Conservation (phyloP, 2,797 vertebrate genomes). For the Hippocampus kuda region DNA sequence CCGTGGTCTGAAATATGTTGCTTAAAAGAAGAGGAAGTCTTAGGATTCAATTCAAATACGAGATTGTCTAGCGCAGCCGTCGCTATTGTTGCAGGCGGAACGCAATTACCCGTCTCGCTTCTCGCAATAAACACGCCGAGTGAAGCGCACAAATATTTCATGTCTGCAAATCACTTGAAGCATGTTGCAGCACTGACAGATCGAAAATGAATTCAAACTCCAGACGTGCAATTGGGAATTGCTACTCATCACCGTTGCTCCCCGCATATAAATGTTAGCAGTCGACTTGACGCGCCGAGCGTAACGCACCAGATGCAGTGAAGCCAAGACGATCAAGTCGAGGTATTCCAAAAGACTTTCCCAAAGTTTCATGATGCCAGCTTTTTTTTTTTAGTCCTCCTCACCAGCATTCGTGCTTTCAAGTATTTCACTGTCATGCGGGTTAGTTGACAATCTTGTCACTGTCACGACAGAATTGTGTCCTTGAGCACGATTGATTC, state of each 20-base stretch:
- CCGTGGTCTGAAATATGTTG: background rate
- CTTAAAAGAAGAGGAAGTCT: background rate
- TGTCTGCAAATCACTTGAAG: slow-evolving; percentile 43
- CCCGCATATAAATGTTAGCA: slow-evolving; percentile 30
- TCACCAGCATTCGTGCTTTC: slow-evolving; percentile 19
- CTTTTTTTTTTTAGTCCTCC: slow-evolving; percentile 13
- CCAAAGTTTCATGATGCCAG: slow-evolving; percentile 38
- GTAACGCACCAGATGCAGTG: slow-evolving; percentile 1
- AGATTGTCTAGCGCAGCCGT: background rate
- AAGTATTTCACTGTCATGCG: slow-evolving; percentile 21
- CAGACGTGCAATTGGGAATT: slow-evolving; percentile 36
- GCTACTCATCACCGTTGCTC: slow-evolving; percentile 19
- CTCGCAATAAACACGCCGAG: slow-evolving; percentile 19
- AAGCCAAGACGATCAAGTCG: slow-evolving; percentile 34
- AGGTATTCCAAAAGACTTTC: slow-evolving; percentile 19
- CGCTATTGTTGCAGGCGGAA: slow-evolving; percentile 23
- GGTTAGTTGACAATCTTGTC: slow-evolving; percentile 37
- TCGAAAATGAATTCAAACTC: slow-evolving; percentile 35
- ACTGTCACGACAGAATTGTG: slow-evolving; percentile 36
- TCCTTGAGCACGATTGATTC: slow-evolving; percentile 45
- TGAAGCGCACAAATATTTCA: slow-evolving; percentile 29
- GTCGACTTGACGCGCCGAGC: slow-evolving; percentile 18
- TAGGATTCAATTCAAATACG: background rate
- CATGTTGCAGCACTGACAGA: slow-evolving; percentile 29
- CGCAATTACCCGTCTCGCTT: slow-evolving; percentile 22